phyloP scores from a whole-genome alignment of 2,888 invertebrate genomes.

The Caenorhabditis sp. region DNA sequence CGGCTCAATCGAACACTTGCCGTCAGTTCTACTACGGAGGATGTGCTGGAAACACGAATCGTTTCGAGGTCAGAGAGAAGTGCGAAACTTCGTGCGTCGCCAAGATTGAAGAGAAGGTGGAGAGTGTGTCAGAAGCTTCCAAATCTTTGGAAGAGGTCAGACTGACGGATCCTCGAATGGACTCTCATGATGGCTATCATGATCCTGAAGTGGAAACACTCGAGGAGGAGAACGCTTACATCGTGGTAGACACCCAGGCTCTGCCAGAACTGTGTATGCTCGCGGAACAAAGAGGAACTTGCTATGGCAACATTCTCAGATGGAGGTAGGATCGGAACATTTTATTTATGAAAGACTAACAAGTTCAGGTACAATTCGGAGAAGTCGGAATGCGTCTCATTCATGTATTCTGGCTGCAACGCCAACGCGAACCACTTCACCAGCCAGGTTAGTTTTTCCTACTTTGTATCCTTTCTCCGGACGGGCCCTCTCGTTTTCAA shows the following conservation, averaged over 20 bases:
- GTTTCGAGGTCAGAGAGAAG: slow-evolving; percentile 68
- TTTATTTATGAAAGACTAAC: background rate
- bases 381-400: slow-evolving; percentile 85
- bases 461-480: slow-evolving; percentile 23
- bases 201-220: slow-evolving; percentile 14
- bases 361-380: slow-evolving; percentile 83
- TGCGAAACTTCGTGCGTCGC: slow-evolving; percentile 69
- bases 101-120: slow-evolving; percentile 30
- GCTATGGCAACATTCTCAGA: slow-evolving; percentile 71
- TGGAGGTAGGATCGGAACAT: slow-evolving; percentile 56
- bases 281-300: slow-evolving; percentile 74
- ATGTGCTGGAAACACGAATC: slow-evolving; percentile 76
- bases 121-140: slow-evolving; percentile 31
- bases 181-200: slow-evolving; percentile 35
- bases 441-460: slow-evolving; percentile 84
- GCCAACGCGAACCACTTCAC: slow-evolving; percentile 90
- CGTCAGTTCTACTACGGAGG: slow-evolving; percentile 75
- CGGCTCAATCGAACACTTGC: slow-evolving; percentile 51
- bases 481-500: slow-evolving; percentile 9
- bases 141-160: slow-evolving; percentile 35
- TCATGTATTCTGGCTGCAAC: slow-evolving; percentile 90
- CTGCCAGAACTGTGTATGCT: slow-evolving; percentile 74
- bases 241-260: slow-evolving; percentile 33
- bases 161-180: slow-evolving; percentile 13
- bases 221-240: slow-evolving; percentile 22